Evolutionary conservation across 2,113 vertebrate species (phyloP).

Genomic region (Cebus imitator): DNA sequence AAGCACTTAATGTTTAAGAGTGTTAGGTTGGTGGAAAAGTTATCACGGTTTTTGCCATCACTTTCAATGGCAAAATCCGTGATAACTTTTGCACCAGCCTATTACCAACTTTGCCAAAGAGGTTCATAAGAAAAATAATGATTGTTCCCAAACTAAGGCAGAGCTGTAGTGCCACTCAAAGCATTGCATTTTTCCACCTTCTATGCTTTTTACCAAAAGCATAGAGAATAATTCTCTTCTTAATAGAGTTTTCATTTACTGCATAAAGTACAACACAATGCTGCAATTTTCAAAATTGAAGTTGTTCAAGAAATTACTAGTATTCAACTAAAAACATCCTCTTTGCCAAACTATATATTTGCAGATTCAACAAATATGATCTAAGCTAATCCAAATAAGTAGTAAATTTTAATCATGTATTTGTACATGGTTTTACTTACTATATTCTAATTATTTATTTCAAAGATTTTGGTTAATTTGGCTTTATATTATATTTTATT

Average conservation of each 20-base stretch:
- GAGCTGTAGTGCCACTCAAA: not conserved
- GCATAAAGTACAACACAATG: not conserved
- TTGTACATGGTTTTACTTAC: not conserved
- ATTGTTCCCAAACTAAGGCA: not conserved
- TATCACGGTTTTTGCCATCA: no score
- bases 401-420: not conserved
- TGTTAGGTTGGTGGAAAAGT: not conserved
- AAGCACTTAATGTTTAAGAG: not conserved
- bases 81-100: not conserved
- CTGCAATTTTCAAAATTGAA: constrained; percentile 38
- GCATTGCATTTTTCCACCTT: not conserved
- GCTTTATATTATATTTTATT: not conserved
- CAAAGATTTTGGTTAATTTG: constrained; percentile 26
- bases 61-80: no score
- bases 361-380: constrained; percentile 16
- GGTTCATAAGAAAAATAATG: constrained; percentile 52
- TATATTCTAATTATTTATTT: not conserved
- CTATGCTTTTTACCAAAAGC: not conserved
- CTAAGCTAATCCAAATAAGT: constrained; percentile 33
- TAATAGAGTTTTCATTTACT: constrained; percentile 5
- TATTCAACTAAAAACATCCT: constrained; percentile 48
- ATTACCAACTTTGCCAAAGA: not conserved
- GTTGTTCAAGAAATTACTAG: constrained; percentile 12
- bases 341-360: not conserved
- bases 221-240: constrained; percentile 27